Conservation (phyloP, 2,888 invertebrate genomes). For the Trissoscelio sp. region DNA sequence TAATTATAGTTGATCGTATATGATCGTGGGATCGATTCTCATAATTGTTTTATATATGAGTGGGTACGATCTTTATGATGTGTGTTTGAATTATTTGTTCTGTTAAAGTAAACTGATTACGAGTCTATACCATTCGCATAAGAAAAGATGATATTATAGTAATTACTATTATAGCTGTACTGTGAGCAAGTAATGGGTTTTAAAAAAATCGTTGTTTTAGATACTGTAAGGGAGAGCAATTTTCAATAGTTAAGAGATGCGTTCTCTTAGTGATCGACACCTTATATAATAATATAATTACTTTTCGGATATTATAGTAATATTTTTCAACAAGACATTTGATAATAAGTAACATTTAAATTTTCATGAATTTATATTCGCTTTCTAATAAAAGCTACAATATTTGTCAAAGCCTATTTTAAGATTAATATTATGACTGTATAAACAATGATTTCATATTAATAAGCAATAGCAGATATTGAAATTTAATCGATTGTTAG, state of each 20-base stretch:
- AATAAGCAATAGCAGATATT: background rate
- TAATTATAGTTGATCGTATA: constrained; percentile 43
- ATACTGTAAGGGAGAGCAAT: no score
- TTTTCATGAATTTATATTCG: no score
- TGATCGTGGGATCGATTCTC: constrained; percentile 50
- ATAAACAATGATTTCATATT: background rate
- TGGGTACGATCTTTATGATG: constrained; percentile 5
- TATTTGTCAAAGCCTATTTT: background rate
- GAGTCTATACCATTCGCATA: background rate
- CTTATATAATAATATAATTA: no score
- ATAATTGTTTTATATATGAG: constrained; percentile 38
- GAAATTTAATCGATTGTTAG: background rate
- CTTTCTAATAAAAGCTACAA: no score
- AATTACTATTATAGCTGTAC: background rate
- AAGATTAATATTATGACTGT: background rate
- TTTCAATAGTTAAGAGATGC: no score
- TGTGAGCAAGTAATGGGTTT: constrained; percentile 3
- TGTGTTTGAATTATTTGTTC: constrained; percentile 8
- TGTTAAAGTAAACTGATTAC: background rate
- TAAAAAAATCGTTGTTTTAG: no score
- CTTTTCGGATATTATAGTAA: no score
- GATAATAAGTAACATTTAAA: no score
- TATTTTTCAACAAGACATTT: no score
- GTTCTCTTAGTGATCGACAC: no score
- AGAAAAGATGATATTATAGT: constrained; percentile 6